A percentile compares a stretch with the other conserved stretches of the same genome.
Evolutionary conservation across 2,797 vertebrate species (phyloP).

Genomic region (Spondyliosoma cantharus): DNA sequence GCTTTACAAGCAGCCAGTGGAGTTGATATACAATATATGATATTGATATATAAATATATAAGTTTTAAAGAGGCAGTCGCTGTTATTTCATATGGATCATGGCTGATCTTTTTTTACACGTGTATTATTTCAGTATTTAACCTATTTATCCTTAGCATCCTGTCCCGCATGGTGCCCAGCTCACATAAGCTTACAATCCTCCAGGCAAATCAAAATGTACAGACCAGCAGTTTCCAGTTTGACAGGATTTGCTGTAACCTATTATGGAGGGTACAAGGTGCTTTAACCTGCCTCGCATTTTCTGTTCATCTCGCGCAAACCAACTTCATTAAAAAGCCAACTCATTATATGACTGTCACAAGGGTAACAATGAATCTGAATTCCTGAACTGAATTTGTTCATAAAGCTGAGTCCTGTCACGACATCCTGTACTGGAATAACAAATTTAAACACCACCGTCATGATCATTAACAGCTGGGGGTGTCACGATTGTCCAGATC

Average conservation of each 20-base stretch:
- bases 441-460: neutral
- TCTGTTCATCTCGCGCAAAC: neutral
- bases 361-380: neutral
- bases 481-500: too few species aligned
- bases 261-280: neutral
- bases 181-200: neutral
- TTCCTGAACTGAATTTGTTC: neutral
- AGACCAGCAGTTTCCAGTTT: neutral
- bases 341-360: neutral
- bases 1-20: neutral
- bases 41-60: neutral
- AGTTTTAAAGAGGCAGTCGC: neutral
- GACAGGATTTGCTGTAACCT: neutral
- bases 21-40: neutral
- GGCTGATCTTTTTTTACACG: neutral
- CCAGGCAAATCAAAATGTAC: neutral
- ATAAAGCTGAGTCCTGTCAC: neutral
- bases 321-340: neutral
- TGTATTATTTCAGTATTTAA: neutral
- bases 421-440: neutral
- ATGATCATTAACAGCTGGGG: neutral
- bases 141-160: neutral
- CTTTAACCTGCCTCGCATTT: neutral
- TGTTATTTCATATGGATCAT: neutral
- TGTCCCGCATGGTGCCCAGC: neutral